A percentile compares a stretch with the other conserved stretches of the same genome.
Conservation (phyloP, 2,888 invertebrate genomes). For the Dione vanillae region DNA sequence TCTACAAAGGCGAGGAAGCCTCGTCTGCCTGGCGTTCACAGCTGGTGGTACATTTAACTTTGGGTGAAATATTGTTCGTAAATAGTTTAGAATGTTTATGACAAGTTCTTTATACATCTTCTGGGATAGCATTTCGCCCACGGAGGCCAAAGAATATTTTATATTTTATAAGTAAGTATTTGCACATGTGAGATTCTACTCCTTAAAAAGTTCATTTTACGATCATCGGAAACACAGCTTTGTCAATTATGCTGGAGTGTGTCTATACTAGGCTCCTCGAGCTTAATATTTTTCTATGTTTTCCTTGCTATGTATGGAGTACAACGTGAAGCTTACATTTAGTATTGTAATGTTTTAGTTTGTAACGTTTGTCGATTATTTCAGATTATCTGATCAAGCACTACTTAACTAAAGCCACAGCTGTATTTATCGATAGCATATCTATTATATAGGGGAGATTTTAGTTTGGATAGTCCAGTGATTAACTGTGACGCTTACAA, state of each 20-base stretch:
- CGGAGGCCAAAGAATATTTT: no score
- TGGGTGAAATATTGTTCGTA: constrained; percentile 1
- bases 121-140: not conserved
- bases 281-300: no score
- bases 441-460: constrained; percentile 14
- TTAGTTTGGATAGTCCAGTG: not conserved
- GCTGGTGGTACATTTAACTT: constrained; percentile 9
- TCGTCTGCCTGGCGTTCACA: constrained; percentile 1
- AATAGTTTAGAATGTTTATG: not conserved
- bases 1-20: not conserved
- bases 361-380: not conserved
- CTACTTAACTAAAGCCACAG: constrained; percentile 5
- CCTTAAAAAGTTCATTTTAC: no score
- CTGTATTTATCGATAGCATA: constrained; percentile 5
- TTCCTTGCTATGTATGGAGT: no score
- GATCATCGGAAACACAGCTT: no score
- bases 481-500: constrained; percentile 67
- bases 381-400: not conserved
- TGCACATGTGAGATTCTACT: no score
- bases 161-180: no score
- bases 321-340: no score
- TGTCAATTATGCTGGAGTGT: no score
- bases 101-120: not conserved
- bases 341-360: no score
- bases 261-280: no score